phyloP scores from a whole-genome alignment of 2,113 vertebrate genomes.

The Calidris pygmaea region DNA sequence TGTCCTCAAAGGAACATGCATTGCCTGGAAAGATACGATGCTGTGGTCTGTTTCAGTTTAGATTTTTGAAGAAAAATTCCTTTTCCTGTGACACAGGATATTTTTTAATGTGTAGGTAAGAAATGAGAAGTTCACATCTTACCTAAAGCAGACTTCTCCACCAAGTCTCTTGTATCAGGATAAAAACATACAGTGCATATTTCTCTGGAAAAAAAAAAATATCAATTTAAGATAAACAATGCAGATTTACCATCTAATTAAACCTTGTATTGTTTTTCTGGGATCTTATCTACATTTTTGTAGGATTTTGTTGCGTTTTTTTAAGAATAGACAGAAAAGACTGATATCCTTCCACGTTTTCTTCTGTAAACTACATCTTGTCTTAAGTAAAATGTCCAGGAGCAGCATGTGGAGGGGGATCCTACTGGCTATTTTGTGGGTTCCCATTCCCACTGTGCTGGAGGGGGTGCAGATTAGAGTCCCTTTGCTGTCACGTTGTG shows the following conservation, averaged over 20 bases:
- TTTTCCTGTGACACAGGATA: not conserved
- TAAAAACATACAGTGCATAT: not conserved
- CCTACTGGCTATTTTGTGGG: not conserved
- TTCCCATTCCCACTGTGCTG: not conserved
- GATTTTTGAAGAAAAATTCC: not conserved
- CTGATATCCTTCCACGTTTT: not conserved
- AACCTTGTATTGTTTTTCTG: not conserved
- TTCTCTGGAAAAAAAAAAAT: not conserved
- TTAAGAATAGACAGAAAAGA: not conserved
- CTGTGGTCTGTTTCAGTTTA: not conserved
- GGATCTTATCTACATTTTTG: not conserved
- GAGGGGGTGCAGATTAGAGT: not conserved
- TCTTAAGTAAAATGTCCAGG: not conserved
- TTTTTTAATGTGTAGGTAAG: not conserved
- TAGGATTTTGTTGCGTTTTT: not conserved
- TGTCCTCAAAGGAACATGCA: not conserved
- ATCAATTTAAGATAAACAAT: not conserved
- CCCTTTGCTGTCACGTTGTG: not conserved
- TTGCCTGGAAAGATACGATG: not conserved
- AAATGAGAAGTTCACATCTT: not conserved
- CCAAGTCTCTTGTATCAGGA: not conserved
- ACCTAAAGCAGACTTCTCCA: not conserved
- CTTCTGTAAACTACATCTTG: not conserved
- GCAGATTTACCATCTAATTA: not conserved
- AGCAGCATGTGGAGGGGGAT: not conserved